Percentiles rank a stretch among this genome's conserved stretches.
These are phyloP conservation scores for Oophaga sylvatica DNA, from an alignment of 2,797 vertebrate genomes.

Conservation along the genomic window DNA sequence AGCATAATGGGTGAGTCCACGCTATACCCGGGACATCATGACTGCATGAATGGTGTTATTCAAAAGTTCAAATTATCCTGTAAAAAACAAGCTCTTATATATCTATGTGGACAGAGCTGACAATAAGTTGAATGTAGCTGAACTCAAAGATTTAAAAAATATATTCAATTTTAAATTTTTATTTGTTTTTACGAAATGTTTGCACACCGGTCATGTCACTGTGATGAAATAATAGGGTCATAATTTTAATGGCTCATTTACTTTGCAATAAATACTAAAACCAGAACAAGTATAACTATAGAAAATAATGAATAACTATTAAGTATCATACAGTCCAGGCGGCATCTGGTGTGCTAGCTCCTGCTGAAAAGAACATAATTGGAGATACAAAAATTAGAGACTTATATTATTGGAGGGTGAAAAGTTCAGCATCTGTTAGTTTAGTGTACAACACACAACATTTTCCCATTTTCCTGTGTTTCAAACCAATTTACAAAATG, in stretches of 20 bases:
- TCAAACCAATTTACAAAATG: background rate
- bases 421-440: constrained; percentile 48
- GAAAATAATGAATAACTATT: constrained; percentile 14
- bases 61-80: too few species aligned
- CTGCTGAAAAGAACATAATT: constrained; percentile 28
- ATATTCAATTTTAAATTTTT: background rate
- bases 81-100: too few species aligned
- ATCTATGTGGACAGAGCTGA: background rate
- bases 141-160: background rate
- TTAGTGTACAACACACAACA: background rate
- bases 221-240: background rate
- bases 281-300: constrained; percentile 36
- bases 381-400: constrained; percentile 19
- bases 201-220: background rate
- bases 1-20: too few species aligned
- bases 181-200: background rate
- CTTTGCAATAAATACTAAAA: constrained; percentile 13
- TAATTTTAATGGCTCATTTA: background rate
- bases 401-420: constrained; percentile 22
- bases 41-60: too few species aligned
- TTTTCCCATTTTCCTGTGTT: background rate
- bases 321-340: constrained; percentile 12
- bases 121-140: background rate
- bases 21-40: too few species aligned
- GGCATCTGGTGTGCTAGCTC: constrained; percentile 40